Evolutionary conservation across 2,888 invertebrate species (phyloP), one percentile per base, ranked within the genome.

Genomic region (Alviniconcha strummeri): DNA sequence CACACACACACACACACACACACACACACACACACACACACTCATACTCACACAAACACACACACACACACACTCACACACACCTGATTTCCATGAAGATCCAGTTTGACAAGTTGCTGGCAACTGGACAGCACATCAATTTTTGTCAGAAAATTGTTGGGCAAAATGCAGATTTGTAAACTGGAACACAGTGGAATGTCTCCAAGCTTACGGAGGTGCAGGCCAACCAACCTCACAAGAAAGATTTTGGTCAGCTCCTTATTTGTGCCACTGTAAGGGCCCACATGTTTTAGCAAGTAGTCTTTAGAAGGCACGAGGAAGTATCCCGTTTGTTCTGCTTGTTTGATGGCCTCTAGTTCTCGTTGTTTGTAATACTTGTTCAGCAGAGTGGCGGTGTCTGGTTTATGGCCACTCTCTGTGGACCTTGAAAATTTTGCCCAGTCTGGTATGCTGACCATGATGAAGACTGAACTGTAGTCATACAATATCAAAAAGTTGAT

Each of bases 361-460:
- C 90, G 85, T 76, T 91, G 90, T 83, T 89, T 89, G 85, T 90
- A 89, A 83, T 92, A 92, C 67, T 90, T 90, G 57, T 88, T 88
- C 8, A 89, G 86, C 54, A 76, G 86, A 13, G 81, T 80, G 19
- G 85, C 81, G 83, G 87, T 87, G 15, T 87, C 82, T 5, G 84
- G 77, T 60, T 89, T 87, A 74, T 87, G 85, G 17, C 76, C 71
- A 56, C 83, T 84, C 19, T 92, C 91, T 52, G 89, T 88, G 17
- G 89, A 80, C 57, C 91, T 88, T 57, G 90, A 88, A 74, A 92
- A 90, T 84, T 90, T 90, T 7, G 91, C 89, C 93, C 93, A 93
- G 86, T 92, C 92, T 57, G 92, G 92, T 74, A 92, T 91, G 88
- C 92, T 92, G 69, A 92, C 92, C 93, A 93, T 93, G 54, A 5